Base-by-base conservation (phyloP, 2,888 invertebrate genomes). In the Parnassius glacialis region DNA sequence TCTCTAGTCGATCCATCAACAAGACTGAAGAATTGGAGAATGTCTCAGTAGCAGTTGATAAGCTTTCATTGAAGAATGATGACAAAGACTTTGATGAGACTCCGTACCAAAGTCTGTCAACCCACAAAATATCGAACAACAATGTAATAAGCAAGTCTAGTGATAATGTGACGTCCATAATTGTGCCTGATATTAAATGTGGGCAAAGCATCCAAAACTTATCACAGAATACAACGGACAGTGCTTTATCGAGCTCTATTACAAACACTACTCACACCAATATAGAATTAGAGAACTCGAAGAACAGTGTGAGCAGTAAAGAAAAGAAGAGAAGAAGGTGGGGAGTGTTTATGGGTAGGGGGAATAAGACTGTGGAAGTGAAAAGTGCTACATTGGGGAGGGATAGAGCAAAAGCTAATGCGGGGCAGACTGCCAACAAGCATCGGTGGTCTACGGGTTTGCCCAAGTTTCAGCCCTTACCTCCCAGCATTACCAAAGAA, bases 401-500 rank as follows among this genome's bases (percentile, higher is more conserved):
- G 64, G 94, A 95, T 66, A 92, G 93, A 67, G 90, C 90, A n/a
- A 92, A 92, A 64, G 87, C 84, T 57, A 88, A 90, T 71, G 81
- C 87, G 70, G 82, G 87, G 61, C 79, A 78, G 52, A 89, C 87
- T 47, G 85, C 92, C 12, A 93, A 93, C 72, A 72, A 72, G 48
- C 74, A 74, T 75, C 83, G 95, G 52, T 95, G 95, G 95, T 95
- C 95, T 1, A 95, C 95, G 0, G 95, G 94, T 0, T 87, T 94
- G 67, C 94, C 95, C 13, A 93, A 94, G 72, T 91, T 94, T 48
- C 94, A 94, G 77, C 95, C 95, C 5, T 84, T 95, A 62, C 95
- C 95, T 41, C 94, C 95, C 0, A 94, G 94, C 56, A 95, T 95
- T 75, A 95, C 95, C 75, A 96, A 95, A 88, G 96, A 96, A 85